Evolutionary conservation across 1,140 invertebrate species (phyloP), one percentile per base, ranked within the genome.

Genomic region (Caenorhabditis tropicalis): DNA sequence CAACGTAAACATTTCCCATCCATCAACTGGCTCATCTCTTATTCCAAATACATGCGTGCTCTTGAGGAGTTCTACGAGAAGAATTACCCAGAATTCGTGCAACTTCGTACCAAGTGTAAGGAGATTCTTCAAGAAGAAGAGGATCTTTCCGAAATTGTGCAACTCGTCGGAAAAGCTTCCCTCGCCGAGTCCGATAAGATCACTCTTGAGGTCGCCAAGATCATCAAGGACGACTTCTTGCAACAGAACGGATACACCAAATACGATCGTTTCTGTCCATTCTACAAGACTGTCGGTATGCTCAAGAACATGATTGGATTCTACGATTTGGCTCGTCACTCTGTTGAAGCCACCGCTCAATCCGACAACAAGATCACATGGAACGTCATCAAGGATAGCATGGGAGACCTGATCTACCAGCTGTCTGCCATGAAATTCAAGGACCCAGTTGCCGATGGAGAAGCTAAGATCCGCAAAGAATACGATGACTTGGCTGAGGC

Each of bases 341-440:
- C 97, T 10, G 97, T 99, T 4, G 97, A 99, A 93, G 95, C 95
- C 70, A 99, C 97, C 33, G 96, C 97, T 24, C 97, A 99, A 93
- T 97, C 96, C 70, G 98, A 99, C 92, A 98, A 99, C 93, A 91
- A 91, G 82, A 96, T 99, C 89, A 99, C 98, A 81, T 99, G 97
- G 97, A 95, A 95, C 87, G 95, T 96, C 33, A 99, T 99, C 90
- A 94, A 96, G 82, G 98, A 99, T 91, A 95, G 95, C 88, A 97
- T 99, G 96, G 95, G 95, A 88, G 95, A 96, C 90, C 95, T 97
- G 89, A 94, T 99, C 83, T 99, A 99, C 93, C 96, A 98, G 92
- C 94, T 99, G 74, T 98, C 95, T 88, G 97, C 96, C 89, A 99
- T 99, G 98, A 99, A 99, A 93, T 99, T 99, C 94, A 99, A 98